These are phyloP conservation scores for Eupithecia tripunctaria DNA, from an alignment of 2,888 invertebrate genomes.

Conservation along the genomic window DNA sequence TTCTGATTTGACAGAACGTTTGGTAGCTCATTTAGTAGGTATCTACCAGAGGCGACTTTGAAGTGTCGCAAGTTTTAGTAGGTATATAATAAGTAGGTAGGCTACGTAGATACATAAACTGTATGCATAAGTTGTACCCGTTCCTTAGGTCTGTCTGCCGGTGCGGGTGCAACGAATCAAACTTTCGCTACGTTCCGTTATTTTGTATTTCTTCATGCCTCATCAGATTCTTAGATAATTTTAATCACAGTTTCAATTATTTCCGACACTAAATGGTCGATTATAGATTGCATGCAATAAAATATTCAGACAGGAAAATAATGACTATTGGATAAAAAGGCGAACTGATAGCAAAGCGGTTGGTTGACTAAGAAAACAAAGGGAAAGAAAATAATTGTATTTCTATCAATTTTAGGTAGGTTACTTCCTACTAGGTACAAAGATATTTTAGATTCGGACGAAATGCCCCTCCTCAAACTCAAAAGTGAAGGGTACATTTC, in stretches of 20 bases:
- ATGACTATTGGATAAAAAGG: no score
- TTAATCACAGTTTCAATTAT: slow-evolving; percentile 9
- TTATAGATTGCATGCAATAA: slow-evolving; percentile 7
- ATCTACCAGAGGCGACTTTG: neutral
- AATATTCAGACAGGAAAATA: neutral
- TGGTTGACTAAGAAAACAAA: no score
- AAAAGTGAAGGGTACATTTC: no score
- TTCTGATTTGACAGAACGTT: neutral
- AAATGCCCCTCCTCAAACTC: no score
- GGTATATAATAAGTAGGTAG: neutral
- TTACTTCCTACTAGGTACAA: no score
- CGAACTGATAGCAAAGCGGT: no score
- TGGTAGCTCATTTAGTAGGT: no score
- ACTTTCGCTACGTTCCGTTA: slow-evolving; percentile 23
- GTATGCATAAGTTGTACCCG: neutral
- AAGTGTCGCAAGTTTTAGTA: neutral
- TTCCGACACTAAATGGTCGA: slow-evolving; percentile 1
- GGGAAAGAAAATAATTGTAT: no score
- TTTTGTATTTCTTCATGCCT: slow-evolving; percentile 25
- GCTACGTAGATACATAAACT: neutral
- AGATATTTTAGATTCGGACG: no score
- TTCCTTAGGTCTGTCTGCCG: neutral
- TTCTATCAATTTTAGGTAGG: no score
- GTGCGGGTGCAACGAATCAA: neutral
- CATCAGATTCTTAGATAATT: slow-evolving; percentile 24